Evolutionary conservation across 2,797 vertebrate genomes (phyloP), one percentile per base, ranked within the genome.

Genomic region (Gambelia wislizenii): DNA sequence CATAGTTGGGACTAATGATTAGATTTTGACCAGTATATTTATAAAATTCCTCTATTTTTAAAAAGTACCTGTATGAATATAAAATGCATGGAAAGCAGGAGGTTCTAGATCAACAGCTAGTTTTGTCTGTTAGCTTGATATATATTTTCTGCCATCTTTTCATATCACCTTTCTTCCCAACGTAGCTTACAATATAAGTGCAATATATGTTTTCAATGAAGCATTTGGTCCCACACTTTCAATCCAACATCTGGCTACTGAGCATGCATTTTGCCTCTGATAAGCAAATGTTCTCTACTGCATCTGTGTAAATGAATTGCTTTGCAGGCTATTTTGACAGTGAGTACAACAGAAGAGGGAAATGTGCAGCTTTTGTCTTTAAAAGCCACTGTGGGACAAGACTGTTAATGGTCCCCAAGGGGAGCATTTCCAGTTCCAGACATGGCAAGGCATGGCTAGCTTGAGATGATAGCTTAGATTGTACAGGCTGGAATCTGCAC

Each of bases 331-430:
- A 69, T n/a, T 69, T 20, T 89, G 90, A 56, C 20, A 47, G 12
- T 1, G 27, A 0, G 10, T 61, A 44, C 7, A 84, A 77, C 49
- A 86, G 27, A 78, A 20, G 84, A 87, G 25, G 72, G 33, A 3
- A 27, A 64, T 64, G 7, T 64, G 64, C 33, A 67, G 64, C 64
- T 33, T 67, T 33, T 33, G 22, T 33, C 64, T 67, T 67, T 13
- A 67, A 67, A 67, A 4, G 30, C 4, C 64, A 33, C 30, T 13
- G 33, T 33, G 30, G 1, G 30, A 33, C 0, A 1, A 25, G n/a
- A 74, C 0, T 36, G 82, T 67, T 78, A 33, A 81, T n/a, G 74
- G 49, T 8, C 8, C n/a, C 20, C 25, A 20, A 0, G 70, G n/a
- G 13, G 80, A 92, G 54, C 0, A 9, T 86, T 86, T 14, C 42